Base-by-base conservation (phyloP, 2,113 vertebrate genomes). In the Sylvietta virens region DNA sequence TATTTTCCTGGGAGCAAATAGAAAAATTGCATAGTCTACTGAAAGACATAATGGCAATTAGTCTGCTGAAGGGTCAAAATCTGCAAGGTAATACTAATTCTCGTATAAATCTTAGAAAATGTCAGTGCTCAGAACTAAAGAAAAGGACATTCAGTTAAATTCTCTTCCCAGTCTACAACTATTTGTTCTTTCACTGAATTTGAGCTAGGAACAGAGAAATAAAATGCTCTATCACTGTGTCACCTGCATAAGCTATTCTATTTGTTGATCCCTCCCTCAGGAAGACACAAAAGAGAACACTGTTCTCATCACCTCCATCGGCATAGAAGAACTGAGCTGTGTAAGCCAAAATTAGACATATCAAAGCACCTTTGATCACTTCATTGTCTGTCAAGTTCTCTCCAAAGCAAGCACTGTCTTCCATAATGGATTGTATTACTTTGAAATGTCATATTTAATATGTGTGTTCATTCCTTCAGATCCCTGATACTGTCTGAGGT, bases 351-450 rank as follows among this genome's bases (percentile, higher is more conserved):
- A 90, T 44, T 73, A 96, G 90, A 47, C 35, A n/a, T 91, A 92
- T 81, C 92, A 96, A 97, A 97, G 88, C 45, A 71, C 37, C 93
- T 96, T 97, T 96, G 94, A 96, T 96, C 90, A 96, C 69, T 95
- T 95, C 56, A 58, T 92, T 92, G 78, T 66, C 91, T 92, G 72
- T 73, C 92, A 96, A 58, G n/a, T 78, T 87, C 61, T 61, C 90
- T 95, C 72, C 86, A 93, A 96, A 96, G 57, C 85, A 76, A 54
- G 62, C 54, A 67, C 90, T 81, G 60, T 88, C 81, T 79, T 74
- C 74, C 57, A 3, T 81, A 61, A 65, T 57, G 72, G 72, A 85
- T n/a, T 64, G 40, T 50, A 53, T 95, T 82, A 60, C 81, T 81
- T 88, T 83, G 79, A 77, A 87, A 67, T 33, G 88, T 86, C 85